Evolutionary conservation across 64 coral and sea anemone species (phyloP), one percentile per base, ranked within the genome.

Genomic region (Stichodactyla mertensii): DNA sequence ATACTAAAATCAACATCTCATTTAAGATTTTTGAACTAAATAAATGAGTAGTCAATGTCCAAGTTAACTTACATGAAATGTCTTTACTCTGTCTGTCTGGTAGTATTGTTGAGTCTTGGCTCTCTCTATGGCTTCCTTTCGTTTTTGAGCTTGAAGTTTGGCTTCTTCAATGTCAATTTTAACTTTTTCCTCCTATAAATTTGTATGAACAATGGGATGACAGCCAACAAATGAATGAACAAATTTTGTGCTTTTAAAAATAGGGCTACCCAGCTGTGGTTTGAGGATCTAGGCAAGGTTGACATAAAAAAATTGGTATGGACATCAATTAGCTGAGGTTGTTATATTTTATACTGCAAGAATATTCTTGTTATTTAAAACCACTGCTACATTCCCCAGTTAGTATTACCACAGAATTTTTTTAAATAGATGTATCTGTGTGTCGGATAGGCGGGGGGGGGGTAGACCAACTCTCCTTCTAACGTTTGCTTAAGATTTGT

Each of bases 101-200:
- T 99, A 90, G 57, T 99, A 99, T 71, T 99, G 97, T 57, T 94
- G 83, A 45, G 97, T 99, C 54, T 99, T 94, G 16, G 97, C 97
- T 91, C 93, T 87, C 31, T 99, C 93, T 87, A 99, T 99, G 36
- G 97, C 97, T 57, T 99, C 93, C 82, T 99, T 99, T 54, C 97
- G 90, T 86, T 99, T 99, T 54, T 99, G 80, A 4, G 97, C 97
- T 64, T 99, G 97, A 58, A 92, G 88, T 64, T 95, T 99, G 20
- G 97, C 97, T 87, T 99, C 97, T 88, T 99, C 97, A 57, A 92
- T 95, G 56, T 99, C 97, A 86, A 99, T 95, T 80, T 95, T 95
- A 15, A 89, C 90, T 89, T 70, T 92, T 84, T 99, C 97, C 20
- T 94, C 97, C 96, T 98, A 52, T 60, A 82, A 89, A 64, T 22